These are phyloP conservation scores for Lithosia quadra DNA, from an alignment of 2,888 invertebrate genomes.

Conservation along the genomic window DNA sequence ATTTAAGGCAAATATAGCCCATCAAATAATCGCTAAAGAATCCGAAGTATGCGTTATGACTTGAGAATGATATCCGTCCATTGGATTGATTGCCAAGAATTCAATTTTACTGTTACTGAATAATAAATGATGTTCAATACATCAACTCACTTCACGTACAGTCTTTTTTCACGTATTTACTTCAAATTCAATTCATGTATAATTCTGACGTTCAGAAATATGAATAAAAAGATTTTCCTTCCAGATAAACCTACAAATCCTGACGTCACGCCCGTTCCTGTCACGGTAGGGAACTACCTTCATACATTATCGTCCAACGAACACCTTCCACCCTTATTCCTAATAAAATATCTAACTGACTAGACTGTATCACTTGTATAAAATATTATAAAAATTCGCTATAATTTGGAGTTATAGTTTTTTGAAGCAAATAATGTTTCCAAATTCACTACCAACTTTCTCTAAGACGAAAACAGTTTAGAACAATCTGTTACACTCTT, in stretches of 20 bases:
- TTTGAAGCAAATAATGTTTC: background rate
- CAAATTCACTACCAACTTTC: background rate
- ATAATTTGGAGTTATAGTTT: background rate
- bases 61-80: conserved; percentile 36
- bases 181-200: too few species aligned
- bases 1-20: conserved; percentile 27
- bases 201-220: too few species aligned
- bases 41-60: conserved; percentile 33
- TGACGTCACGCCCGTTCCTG: background rate
- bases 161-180: too few species aligned
- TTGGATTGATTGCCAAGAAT: conserved; percentile 31
- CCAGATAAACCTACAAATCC: background rate
- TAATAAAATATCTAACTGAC: background rate
- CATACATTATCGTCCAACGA: background rate
- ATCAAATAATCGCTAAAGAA: conserved; percentile 28
- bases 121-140: background rate
- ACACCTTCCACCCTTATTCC: background rate
- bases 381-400: background rate
- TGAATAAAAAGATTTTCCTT: background rate
- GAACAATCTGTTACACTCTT: background rate
- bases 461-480: background rate
- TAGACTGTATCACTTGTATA: background rate
- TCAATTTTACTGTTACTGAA: background rate
- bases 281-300: background rate
- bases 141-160: too few species aligned